phyloP scores from a whole-genome alignment of 2,888 invertebrate species.

The Herminia tarsipennalis region DNA sequence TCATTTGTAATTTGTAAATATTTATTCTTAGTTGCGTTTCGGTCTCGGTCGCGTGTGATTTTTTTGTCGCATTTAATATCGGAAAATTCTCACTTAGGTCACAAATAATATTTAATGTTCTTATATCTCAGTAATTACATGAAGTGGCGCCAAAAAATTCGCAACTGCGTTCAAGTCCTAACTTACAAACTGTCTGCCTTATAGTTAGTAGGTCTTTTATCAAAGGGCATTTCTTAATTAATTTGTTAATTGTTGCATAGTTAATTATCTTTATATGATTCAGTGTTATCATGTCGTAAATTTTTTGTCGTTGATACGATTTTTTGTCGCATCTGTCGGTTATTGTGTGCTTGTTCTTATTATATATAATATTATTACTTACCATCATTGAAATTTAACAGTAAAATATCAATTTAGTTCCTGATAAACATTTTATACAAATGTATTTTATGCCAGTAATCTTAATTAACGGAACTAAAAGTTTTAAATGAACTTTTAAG shows the following conservation, averaged over 20 bases:
- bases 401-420: too few species aligned
- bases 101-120: too few species aligned
- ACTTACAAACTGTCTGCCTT: conserved; percentile 33
- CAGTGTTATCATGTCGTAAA: conserved; percentile 12
- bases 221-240: conserved; percentile 29
- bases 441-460: too few species aligned
- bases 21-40: conserved; percentile 33
- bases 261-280: conserved; percentile 13
- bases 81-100: too few species aligned
- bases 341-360: too few species aligned
- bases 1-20: conserved; percentile 52
- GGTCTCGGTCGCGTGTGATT: conserved; percentile 26
- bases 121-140: too few species aligned
- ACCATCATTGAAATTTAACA: too few species aligned
- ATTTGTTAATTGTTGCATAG: conserved; percentile 31
- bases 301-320: not conserved
- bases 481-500: too few species aligned
- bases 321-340: too few species aligned
- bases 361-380: too few species aligned
- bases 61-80: conserved; percentile 15
- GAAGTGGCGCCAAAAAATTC: conserved; percentile 28
- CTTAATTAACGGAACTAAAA: too few species aligned
- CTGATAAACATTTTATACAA: too few species aligned
- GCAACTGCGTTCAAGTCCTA: conserved; percentile 1
- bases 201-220: conserved; percentile 22